Evolutionary conservation across 2,113 vertebrate species (phyloP), one percentile per base, ranked within the genome.

Genomic region (Cromileptes altivelis): DNA sequence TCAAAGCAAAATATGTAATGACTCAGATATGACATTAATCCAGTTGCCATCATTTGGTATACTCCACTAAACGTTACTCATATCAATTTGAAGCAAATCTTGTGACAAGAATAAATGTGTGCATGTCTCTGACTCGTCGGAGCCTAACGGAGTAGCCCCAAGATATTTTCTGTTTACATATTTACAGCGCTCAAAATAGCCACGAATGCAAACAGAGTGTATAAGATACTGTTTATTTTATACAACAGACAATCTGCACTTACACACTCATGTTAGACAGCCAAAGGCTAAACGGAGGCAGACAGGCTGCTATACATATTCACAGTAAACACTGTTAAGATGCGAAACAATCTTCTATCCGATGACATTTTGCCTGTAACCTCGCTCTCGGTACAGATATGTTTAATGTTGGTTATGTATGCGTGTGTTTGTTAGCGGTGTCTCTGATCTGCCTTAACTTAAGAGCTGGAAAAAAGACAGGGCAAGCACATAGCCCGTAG

Each of bases 401-500:
- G 87, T 90, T 81, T 85, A 85, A 80, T 86, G 83, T 80, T 70
- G 81, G 82, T 80, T 87, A 58, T 80, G 79, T 47, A n/a, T 82
- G 87, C 25, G 45, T 63, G 81, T 75, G 81, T 81, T 80, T 92
- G 81, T 88, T 83, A 80, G 84, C 70, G 4, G 62, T 77, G 82
- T 85, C 76, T 89, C 82, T 80, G 83, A 91, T 89, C 89, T 69
- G 86, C 83, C 64, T 88, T 73, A 82, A 68, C 84, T 50, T 75
- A 81, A 75, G 87, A 81, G 76, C 70, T 76, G 78, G 76, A 84
- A 62, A 72, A 85, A 87, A 80, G 83, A 88, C 83, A 71, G 88
- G 72, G 67, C 88, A 78, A 87, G 85, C 87, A 87, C 79, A 90
- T 72, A 91, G 91, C 92, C 91, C 15, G 75, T 56, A 90, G 92